phyloP scores from a whole-genome alignment of 2,113 vertebrate species.

The Sula dactylatra region DNA sequence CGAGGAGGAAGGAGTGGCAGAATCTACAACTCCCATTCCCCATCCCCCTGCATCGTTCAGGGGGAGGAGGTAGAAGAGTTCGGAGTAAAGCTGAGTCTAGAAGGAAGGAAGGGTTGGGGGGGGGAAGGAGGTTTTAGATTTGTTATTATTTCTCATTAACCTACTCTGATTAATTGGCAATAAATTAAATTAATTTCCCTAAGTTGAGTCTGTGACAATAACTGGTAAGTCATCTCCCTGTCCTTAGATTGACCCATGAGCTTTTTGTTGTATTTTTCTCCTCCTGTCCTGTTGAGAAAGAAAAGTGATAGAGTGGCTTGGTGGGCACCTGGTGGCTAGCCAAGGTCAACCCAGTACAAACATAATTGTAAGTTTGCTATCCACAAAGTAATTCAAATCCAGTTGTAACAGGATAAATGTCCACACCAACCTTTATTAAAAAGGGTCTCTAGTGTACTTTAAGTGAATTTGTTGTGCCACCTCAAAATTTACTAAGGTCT shows the following conservation, averaged over 20 bases:
- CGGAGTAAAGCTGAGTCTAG: background rate
- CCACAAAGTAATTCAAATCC: background rate
- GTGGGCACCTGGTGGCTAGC: background rate
- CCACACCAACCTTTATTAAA: background rate
- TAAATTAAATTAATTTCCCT: background rate
- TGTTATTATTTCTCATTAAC: background rate
- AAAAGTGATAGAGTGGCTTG: background rate
- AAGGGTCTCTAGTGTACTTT: background rate
- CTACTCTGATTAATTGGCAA: background rate
- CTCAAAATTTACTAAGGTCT: background rate
- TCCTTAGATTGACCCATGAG: background rate
- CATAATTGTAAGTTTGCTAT: background rate
- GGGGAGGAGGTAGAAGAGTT: background rate
- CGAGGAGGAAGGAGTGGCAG: background rate
- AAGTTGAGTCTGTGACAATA: background rate
- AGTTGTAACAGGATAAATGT: background rate
- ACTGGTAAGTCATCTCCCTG: background rate
- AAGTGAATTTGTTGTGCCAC: background rate
- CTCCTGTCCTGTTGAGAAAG: background rate
- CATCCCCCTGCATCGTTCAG: rapidly evolving
- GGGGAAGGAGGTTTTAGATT: background rate
- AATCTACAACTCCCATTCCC: rapidly evolving
- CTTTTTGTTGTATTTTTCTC: background rate
- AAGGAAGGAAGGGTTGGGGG: background rate
- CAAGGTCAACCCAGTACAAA: background rate